Base-by-base conservation (phyloP, 2,888 invertebrate genomes). In the Limnephilus auricula region DNA sequence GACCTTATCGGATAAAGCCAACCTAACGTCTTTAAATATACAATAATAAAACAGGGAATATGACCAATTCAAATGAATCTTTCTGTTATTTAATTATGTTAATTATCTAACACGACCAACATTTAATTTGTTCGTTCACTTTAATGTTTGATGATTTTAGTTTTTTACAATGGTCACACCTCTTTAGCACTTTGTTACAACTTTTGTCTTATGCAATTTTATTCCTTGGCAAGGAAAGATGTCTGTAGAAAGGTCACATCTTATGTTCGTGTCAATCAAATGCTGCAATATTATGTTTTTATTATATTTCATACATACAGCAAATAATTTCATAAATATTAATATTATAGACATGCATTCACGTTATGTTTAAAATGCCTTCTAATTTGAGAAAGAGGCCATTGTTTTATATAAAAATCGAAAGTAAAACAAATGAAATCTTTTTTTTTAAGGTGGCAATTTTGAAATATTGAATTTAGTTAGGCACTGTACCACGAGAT, bases 31-130 rank as follows among this genome's bases (percentile, higher is more conserved):
- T 45, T 15, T 15, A 45, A 45, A 45, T 1, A 45, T 13, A 13
- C 13, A 15, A 45, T 45, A 45, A 45, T 40, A 12, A 9, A 15
- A 15, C 45, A 13, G 45, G 13, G 13, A 45, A 45, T 15, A 15
- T 45, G 45, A 13, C 15, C 45, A 2, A 9, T 45, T 45, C 45
- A 45, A 13, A 15, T 45, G 31, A n/a, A 13, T 30, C 31, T 80
- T 80, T 80, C 13, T 80, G 80, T 80, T 80, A 18, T 80, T 32
- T 80, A 80, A 31, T 80, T 31, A 80, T 80, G 15, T 65, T 65
- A 65, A 65, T 65, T 65, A 65, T 65, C 6, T 65, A 65, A 65
- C 50, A 65, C 50, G 50, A 6, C 50, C 18, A 25, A 65, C 50
- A 65, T 65, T 65, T 65, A 65, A 50, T 65, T 65, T 65, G 25